phyloP scores from a whole-genome alignment of 2,888 invertebrate genomes.

The Sinodicranocentrus sp. region DNA sequence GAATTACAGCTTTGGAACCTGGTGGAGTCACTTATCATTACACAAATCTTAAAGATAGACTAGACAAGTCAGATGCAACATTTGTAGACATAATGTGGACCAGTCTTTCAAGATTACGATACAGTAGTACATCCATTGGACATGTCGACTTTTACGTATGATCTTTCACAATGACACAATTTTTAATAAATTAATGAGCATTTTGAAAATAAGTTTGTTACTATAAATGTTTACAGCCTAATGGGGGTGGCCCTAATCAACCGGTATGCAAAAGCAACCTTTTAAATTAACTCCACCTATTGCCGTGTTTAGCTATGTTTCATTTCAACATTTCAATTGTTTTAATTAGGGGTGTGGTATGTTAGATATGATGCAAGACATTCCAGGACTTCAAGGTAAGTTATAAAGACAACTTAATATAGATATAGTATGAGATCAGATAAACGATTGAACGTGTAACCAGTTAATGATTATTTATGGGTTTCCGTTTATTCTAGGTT shows the following conservation, averaged over 20 bases:
- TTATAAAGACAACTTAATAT: too few species aligned
- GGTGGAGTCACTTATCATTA: constrained; percentile 69
- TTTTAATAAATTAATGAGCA: not conserved
- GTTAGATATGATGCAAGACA: constrained; percentile 60
- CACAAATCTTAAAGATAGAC: constrained; percentile 50
- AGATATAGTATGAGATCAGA: too few species aligned
- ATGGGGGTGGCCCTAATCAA: constrained; percentile 66
- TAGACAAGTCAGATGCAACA: constrained; percentile 68
- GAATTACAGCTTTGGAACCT: constrained; percentile 71
- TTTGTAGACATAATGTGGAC: constrained; percentile 71
- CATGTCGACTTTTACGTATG: constrained; percentile 70
- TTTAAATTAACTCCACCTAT: too few species aligned
- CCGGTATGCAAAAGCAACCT: too few species aligned
- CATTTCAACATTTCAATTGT: too few species aligned
- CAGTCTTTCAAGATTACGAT: constrained; percentile 55
- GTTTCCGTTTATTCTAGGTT: constrained; percentile 40
- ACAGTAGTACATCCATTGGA: constrained; percentile 62
- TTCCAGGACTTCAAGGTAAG: constrained; percentile 65
- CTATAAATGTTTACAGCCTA: constrained; percentile 49
- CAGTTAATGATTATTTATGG: not conserved
- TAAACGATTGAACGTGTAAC: not conserved
- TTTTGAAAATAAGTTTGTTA: too few species aligned
- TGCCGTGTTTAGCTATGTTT: too few species aligned
- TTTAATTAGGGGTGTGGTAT: constrained; percentile 45
- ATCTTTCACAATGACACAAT: not conserved